Conservation (phyloP, 2,888 invertebrate genomes). For the Acrobasis consociella region DNA sequence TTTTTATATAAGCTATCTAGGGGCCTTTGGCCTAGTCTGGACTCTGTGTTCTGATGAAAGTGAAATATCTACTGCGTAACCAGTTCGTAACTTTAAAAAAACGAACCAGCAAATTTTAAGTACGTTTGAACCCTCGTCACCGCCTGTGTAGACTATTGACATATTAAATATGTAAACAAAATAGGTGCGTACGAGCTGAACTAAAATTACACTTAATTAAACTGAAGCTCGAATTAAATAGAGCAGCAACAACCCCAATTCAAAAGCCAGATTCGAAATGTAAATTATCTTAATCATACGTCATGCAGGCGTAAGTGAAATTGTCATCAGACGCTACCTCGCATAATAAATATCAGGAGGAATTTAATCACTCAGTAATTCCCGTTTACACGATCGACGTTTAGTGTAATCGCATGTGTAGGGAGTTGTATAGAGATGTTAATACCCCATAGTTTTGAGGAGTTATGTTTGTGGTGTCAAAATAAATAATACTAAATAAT, state of each 20-base stretch:
- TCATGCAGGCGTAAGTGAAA: conserved; percentile 54
- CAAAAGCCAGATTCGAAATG: conserved; percentile 41
- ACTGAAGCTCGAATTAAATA: conserved; percentile 17
- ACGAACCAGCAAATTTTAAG: too few species aligned
- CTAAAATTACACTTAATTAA: conserved; percentile 1
- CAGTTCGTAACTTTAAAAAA: too few species aligned
- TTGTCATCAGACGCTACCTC: conserved; percentile 55
- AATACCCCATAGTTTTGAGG: conserved; percentile 1
- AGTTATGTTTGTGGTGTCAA: not conserved
- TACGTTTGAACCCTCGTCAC: not conserved
- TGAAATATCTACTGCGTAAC: too few species aligned
- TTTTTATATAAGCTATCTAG: too few species aligned
- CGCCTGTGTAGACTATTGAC: not conserved
- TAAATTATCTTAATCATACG: conserved; percentile 50
- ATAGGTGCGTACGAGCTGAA: not conserved
- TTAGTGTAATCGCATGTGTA: conserved; percentile 51
- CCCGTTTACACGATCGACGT: conserved; percentile 63
- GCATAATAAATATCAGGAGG: conserved; percentile 62
- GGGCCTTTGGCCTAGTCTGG: too few species aligned
- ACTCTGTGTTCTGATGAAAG: too few species aligned
- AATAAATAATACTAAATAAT: not conserved
- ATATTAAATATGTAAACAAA: conserved; percentile 9
- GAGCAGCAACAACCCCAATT: conserved; percentile 26
- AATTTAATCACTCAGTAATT: conserved; percentile 71
- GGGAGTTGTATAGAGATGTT: conserved; percentile 34